Conservation (phyloP, 2,888 invertebrate genomes). For the Drosophila pegasa region DNA sequence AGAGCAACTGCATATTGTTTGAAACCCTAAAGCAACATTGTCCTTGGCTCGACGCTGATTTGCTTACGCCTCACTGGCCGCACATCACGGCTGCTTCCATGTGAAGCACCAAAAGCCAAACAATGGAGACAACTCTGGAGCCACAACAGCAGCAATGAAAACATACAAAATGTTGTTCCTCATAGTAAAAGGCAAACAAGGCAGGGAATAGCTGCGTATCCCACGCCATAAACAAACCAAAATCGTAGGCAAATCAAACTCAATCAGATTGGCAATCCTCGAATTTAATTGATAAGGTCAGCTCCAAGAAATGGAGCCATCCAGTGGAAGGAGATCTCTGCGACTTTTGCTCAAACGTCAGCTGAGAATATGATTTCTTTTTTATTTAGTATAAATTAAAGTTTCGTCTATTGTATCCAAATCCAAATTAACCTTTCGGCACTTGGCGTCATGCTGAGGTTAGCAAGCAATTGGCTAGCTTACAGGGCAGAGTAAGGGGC, state of each 20-base stretch:
- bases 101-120: constrained; percentile 35
- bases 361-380: not conserved
- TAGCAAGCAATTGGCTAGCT: not conserved
- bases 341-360: not conserved
- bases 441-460: constrained; percentile 3
- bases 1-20: constrained; percentile 5
- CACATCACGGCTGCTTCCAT: constrained; percentile 18
- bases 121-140: constrained; percentile 40
- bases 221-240: constrained; percentile 32
- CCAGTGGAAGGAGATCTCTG: no score
- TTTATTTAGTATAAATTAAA: not conserved
- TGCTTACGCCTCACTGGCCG: not conserved
- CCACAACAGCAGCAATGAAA: constrained; percentile 28
- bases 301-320: not conserved
- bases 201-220: constrained; percentile 4
- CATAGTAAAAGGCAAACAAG: constrained; percentile 25
- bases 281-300: no score
- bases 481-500: constrained; percentile 1
- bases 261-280: constrained; percentile 16
- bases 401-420: not conserved
- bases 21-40: constrained; percentile 9
- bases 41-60: not conserved
- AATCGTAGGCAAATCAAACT: constrained; percentile 35
- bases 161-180: constrained; percentile 36
- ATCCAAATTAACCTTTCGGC: not conserved